A percentile compares a stretch with the other conserved stretches of the same genome.
Conservation (phyloP, 2,797 vertebrate genomes). For the Varecia variegata region DNA sequence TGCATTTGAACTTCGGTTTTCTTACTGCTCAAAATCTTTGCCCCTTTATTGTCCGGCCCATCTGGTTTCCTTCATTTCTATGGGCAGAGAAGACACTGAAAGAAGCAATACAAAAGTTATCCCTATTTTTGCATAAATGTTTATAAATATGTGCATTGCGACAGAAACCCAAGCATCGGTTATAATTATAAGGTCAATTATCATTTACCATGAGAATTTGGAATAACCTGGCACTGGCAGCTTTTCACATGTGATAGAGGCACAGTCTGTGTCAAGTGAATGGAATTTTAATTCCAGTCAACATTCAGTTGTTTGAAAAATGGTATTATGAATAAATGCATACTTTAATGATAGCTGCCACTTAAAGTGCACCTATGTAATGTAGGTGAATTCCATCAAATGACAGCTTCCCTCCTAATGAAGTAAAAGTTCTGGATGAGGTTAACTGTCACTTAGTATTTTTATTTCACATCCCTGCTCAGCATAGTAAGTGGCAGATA, state of each 20-base stretch:
- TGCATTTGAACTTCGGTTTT: not conserved
- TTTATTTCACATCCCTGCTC: conserved; percentile 24
- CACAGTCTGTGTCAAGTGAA: conserved; percentile 21
- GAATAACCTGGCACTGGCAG: not conserved
- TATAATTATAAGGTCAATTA: conserved; percentile 22
- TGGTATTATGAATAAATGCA: not conserved
- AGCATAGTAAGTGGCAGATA: conserved; percentile 16
- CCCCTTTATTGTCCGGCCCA: not conserved
- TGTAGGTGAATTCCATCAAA: not conserved
- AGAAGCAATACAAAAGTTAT: not conserved
- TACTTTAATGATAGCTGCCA: conserved; percentile 29
- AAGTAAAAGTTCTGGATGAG: not conserved
- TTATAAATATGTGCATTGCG: not conserved
- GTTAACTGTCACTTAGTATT: conserved; percentile 44
- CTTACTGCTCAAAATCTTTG: not conserved
- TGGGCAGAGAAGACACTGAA: not conserved
- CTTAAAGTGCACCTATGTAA: not conserved
- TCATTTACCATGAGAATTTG: conserved; percentile 18
- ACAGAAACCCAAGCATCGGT: not conserved
- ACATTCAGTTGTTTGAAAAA: conserved; percentile 60
- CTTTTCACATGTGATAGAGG: conserved; percentile 36
- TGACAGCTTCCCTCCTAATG: conserved; percentile 21
- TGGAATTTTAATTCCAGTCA: conserved; percentile 56
- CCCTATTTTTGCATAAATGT: not conserved
- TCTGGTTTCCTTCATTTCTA: conserved; percentile 21